Evolutionary conservation across 2,888 invertebrate species (phyloP).

Genomic region (Cartodere bifasciata): DNA sequence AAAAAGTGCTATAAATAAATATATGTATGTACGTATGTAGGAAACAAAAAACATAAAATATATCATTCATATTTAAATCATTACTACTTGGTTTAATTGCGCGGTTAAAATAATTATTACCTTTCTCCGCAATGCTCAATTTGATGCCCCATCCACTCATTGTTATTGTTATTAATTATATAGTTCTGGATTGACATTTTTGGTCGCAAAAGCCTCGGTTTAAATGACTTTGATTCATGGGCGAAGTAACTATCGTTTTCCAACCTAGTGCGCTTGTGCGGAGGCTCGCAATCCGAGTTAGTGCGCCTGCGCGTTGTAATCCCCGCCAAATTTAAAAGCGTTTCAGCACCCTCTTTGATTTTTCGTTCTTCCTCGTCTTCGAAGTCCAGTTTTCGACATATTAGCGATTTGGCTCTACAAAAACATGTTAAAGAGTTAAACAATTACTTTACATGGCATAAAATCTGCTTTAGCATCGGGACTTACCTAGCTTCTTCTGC

Average conservation of each 20-base stretch:
- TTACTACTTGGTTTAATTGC: too few species aligned
- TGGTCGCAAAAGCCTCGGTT: conserved; percentile 28
- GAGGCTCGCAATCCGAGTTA: conserved; percentile 15
- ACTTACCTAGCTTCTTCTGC: too few species aligned
- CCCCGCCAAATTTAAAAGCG: conserved; percentile 62
- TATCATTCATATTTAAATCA: too few species aligned
- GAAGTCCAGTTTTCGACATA: conserved; percentile 29
- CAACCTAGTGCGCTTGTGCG: conserved; percentile 11
- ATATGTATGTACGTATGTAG: too few species aligned
- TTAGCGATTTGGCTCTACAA: conserved; percentile 18
- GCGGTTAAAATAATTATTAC: too few species aligned
- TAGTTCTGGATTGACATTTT: conserved; percentile 22
- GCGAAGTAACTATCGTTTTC: conserved; percentile 17
- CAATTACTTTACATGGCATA: too few species aligned
- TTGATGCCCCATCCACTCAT: conserved; percentile 31
- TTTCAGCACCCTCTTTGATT: conserved; percentile 69
- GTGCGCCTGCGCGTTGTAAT: conserved; percentile 29
- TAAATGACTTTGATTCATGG: conserved; percentile 27
- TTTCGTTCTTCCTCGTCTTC: conserved; percentile 56
- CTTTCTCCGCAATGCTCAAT: conserved; percentile 30
- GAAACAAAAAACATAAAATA: too few species aligned
- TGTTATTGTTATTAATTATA: conserved; percentile 20
- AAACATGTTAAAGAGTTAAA: too few species aligned
- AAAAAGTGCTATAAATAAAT: too few species aligned
- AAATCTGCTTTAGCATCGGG: too few species aligned